These are phyloP conservation scores for Pipistrellus nathusii DNA, from an alignment of 2,797 vertebrate genomes.

Conservation along the genomic window DNA sequence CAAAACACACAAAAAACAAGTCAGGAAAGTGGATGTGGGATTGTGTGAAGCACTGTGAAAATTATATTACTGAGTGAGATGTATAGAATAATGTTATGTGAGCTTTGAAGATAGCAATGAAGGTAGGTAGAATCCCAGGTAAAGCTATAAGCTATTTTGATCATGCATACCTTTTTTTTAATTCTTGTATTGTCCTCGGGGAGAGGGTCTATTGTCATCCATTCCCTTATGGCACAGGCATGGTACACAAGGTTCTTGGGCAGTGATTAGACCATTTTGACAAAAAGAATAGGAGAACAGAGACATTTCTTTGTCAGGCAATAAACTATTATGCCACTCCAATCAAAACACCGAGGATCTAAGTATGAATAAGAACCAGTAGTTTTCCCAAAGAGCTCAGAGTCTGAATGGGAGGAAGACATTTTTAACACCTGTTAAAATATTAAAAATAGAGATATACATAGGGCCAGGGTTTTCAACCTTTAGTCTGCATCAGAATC, in stretches of 20 bases:
- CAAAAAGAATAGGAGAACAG: not conserved
- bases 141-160: not conserved
- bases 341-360: not conserved
- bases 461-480: not conserved
- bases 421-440: not conserved
- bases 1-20: not conserved
- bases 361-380: not conserved
- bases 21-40: not conserved
- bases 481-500: not conserved
- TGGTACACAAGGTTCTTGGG: not conserved
- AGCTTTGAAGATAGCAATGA: not conserved
- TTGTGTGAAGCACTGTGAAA: not conserved
- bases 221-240: not conserved
- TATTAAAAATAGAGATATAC: not conserved
- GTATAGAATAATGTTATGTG: not conserved
- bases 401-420: not conserved
- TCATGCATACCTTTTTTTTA: not conserved
- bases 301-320: not conserved
- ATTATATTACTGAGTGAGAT: not conserved
- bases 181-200: not conserved
- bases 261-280: not conserved
- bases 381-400: not conserved
- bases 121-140: not conserved
- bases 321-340: not conserved
- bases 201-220: not conserved